Evolutionary conservation across 2,113 vertebrate species (phyloP).

Genomic region (Benitochromis conjunctus): DNA sequence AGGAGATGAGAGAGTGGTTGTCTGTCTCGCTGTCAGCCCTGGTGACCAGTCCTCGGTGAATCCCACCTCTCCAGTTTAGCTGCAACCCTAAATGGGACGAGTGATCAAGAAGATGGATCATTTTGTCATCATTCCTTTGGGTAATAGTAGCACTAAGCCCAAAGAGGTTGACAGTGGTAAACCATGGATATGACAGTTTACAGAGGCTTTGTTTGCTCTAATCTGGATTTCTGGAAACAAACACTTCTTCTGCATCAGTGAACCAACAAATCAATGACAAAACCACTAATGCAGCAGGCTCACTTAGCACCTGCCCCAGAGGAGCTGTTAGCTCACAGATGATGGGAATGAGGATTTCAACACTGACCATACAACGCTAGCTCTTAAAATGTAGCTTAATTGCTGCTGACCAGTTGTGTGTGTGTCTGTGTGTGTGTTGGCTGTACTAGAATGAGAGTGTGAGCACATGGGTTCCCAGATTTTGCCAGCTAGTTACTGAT

Average conservation of each 20-base stretch:
- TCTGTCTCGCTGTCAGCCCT: neutral
- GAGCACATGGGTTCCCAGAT: neutral
- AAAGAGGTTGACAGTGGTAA: neutral
- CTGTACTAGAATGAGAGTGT: neutral
- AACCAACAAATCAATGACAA: neutral
- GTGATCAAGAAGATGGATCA: neutral
- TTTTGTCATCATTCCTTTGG: neutral
- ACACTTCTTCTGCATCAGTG: neutral
- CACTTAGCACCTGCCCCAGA: neutral
- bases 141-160: neutral
- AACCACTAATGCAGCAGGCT: neutral
- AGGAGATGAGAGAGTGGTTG: neutral
- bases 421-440: neutral
- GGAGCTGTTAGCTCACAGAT: neutral
- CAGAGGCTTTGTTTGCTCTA: neutral
- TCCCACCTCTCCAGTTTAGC: neutral
- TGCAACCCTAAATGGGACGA: neutral
- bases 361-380: neutral
- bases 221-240: neutral
- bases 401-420: neutral
- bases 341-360: neutral
- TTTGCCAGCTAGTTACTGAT: neutral
- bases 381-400: neutral
- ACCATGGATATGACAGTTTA: neutral
- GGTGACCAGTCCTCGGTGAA: neutral